Conservation (phyloP, 2,797 vertebrate genomes). For the Peromyscus melanophrys region DNA sequence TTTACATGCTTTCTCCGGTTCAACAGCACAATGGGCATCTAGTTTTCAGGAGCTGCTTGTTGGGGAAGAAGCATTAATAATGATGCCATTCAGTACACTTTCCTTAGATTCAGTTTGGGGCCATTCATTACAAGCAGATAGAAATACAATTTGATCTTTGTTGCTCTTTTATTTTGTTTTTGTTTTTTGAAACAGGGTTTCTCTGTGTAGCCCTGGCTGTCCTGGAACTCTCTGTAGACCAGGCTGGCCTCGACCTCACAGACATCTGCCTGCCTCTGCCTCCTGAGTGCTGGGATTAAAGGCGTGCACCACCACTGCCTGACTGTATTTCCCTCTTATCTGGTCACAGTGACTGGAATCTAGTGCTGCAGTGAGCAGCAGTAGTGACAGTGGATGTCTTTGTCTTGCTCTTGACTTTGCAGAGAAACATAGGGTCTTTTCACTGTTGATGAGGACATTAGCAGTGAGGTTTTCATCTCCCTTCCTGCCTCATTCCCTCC, state of each 20-base stretch:
- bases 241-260: not conserved
- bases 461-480: not conserved
- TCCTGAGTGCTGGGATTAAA: not conserved
- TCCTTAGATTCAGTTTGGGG: not conserved
- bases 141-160: not conserved
- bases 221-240: not conserved
- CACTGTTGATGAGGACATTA: not conserved
- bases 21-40: not conserved
- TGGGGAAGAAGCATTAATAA: not conserved
- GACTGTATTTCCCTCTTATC: not conserved
- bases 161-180: not conserved
- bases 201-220: not conserved
- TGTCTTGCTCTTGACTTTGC: not conserved
- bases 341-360: not conserved
- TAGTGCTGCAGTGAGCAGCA: not conserved
- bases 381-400: no score
- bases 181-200: not conserved
- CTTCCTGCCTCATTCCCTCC: not conserved
- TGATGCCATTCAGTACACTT: not conserved
- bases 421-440: not conserved
- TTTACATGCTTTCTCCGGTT: not conserved
- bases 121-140: not conserved
- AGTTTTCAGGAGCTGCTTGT: not conserved
- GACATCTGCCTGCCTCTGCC: not conserved
- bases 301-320: accelerated